These are phyloP conservation scores for Ceyx cyanopectus DNA, from an alignment of 2,113 vertebrate genomes.

Conservation along the genomic window DNA sequence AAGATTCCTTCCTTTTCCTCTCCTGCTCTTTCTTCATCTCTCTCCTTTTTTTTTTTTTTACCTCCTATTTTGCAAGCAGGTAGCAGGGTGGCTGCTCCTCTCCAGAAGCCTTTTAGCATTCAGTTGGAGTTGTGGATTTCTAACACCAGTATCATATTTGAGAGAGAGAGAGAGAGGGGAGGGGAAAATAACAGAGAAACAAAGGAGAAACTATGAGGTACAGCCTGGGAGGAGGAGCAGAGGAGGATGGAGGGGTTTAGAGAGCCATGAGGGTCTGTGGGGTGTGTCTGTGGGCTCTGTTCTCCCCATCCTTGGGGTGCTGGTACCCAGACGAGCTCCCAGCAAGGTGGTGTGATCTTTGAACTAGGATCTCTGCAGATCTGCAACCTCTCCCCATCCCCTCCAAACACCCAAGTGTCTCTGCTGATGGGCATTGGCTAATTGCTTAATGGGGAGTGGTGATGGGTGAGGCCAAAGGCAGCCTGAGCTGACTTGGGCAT, in stretches of 20 bases:
- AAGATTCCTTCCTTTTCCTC: constrained; percentile 49
- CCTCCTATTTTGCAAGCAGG: not conserved
- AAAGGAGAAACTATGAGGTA: not conserved
- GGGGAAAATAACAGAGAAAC: constrained; percentile 23
- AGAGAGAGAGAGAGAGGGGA: not conserved
- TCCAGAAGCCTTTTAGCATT: constrained; percentile 47
- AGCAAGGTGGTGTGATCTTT: not conserved
- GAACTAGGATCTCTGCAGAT: not conserved
- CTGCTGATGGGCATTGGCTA: not conserved
- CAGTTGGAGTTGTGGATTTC: constrained; percentile 51
- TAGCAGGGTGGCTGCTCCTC: constrained; percentile 43
- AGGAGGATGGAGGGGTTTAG: not conserved
- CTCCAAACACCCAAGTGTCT: not conserved
- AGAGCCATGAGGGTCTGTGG: not conserved
- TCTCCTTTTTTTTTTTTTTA: not conserved
- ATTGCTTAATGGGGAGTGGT: not conserved
- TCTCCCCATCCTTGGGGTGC: not conserved
- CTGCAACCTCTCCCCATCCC: not conserved
- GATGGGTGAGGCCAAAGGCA: not conserved
- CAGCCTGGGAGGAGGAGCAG: not conserved
- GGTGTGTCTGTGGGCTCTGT: not conserved
- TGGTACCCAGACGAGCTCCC: not conserved
- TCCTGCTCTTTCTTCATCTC: not conserved
- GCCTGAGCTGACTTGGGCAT: not conserved
- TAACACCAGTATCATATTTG: constrained; percentile 33